These are phyloP conservation scores for Formica exsecta DNA, from an alignment of 1,140 invertebrate species.

Conservation along the genomic window DNA sequence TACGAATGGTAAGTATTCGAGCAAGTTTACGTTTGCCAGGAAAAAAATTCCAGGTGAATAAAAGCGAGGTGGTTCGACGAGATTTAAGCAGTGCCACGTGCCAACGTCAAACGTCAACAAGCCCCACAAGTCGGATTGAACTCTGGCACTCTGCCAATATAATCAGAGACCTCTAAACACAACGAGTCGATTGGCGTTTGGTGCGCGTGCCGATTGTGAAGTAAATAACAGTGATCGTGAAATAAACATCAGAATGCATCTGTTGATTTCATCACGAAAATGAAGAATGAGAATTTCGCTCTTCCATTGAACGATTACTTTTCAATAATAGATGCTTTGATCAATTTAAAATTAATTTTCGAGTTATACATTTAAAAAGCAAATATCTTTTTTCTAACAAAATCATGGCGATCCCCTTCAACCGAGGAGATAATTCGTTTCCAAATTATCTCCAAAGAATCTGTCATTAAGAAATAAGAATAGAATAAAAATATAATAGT, in stretches of 20 bases:
- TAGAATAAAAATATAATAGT: no score
- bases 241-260: neutral
- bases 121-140: neutral
- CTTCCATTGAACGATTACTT: neutral
- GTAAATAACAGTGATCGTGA: neutral
- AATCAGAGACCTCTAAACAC: no score
- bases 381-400: neutral
- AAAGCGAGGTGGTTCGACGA: no score
- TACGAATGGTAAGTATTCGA: constrained; percentile 46
- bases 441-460: no score
- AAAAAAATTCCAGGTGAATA: no score
- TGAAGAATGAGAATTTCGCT: neutral
- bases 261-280: neutral
- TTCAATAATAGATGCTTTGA: neutral
- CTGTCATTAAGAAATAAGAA: no score
- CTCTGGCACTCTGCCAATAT: neutral
- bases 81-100: neutral
- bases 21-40: neutral
- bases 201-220: neutral
- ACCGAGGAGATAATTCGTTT: neutral
- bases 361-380: neutral
- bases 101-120: neutral
- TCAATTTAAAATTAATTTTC: neutral
- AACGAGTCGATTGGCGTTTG: no score
- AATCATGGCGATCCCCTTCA: neutral